Base-by-base conservation (phyloP, 1,140 invertebrate species). In the Orussus abietinus region DNA sequence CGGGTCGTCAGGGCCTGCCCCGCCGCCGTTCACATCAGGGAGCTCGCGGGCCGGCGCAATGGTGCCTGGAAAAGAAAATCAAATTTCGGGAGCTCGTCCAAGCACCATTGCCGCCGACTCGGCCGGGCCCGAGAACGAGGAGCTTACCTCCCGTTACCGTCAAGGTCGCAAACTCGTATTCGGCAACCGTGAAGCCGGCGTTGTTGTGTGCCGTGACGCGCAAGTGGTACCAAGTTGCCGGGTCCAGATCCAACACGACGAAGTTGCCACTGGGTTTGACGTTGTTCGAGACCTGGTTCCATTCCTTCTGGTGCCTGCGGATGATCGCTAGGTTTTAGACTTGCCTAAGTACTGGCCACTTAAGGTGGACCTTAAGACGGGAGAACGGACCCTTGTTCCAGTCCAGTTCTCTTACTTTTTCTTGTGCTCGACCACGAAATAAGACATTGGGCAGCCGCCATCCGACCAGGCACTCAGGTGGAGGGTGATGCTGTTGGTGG, bases 381-480 rank as follows among this genome's bases (percentile, higher is more conserved):
- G n/a, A n/a, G n/a, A n/a, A n/a, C n/a, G n/a, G n/a, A n/a, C n/a
- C n/a, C n/a, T n/a, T n/a, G n/a, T n/a, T n/a, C n/a, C n/a, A n/a
- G n/a, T n/a, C n/a, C n/a, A 31, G 28, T 39, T 15, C 18, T 69
- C 72, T 77, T 76, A 92, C 89, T 88, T 90, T 64, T 90, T 90
- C 72, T 94, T 94, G 69, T 96, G 92, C 72, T 95, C 91, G 19
- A 98, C 88, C 37, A 95, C 91, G 69, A 95, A 98, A 62, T 92
- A 92, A 30, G 90, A 81, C 85, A 98, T 96, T 2, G 92, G 90
- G 69, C 95, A 98, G 19, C 92, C 92, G 42, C 91, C 91, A 66
- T 94, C 91, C 37, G 88, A 84, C 94, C 94, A 98, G 38, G 91
- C 85, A 56, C 84, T 88, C 30, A 98, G 78, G 59, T 94, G 91